Conservation (phyloP, 30 jellyfish, hydroid and myxozoan species). For the Mastigias papua region DNA sequence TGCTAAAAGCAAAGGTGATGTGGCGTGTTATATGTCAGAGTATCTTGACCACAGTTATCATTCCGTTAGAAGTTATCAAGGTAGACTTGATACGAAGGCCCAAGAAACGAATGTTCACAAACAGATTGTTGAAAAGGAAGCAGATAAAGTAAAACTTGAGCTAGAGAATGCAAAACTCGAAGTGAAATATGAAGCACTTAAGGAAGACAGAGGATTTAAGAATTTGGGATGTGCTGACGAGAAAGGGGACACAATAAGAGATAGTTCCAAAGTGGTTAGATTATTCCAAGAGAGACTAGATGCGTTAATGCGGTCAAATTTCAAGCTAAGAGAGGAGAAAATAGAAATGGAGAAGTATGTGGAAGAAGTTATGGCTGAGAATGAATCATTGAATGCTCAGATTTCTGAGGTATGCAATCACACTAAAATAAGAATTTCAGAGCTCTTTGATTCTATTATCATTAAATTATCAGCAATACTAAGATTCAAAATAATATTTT, state of each 20-base stretch:
- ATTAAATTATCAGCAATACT: too few species aligned
- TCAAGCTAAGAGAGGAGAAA: too few species aligned
- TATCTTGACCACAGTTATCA: not conserved
- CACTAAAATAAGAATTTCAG: too few species aligned
- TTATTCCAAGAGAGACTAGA: too few species aligned
- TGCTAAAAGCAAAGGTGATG: not conserved
- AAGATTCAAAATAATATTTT: too few species aligned
- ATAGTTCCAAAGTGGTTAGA: not conserved
- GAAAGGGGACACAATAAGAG: not conserved
- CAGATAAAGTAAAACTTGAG: not conserved
- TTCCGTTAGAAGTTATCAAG: too few species aligned
- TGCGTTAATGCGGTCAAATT: not conserved
- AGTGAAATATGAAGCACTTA: not conserved
- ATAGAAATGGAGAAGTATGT: not conserved
- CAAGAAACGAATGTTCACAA: not conserved
- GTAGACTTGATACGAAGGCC: not conserved
- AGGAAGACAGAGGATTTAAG: not conserved
- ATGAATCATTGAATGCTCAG: not conserved
- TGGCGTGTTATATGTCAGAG: not conserved
- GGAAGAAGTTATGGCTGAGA: not conserved
- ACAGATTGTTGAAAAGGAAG: not conserved
- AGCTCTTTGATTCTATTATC: too few species aligned
- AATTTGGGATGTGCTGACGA: not conserved
- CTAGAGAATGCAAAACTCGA: not conserved
- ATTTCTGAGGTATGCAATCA: not conserved